These are phyloP conservation scores for Psittacus erithacus DNA, from an alignment of 2,113 vertebrate species.

Conservation along the genomic window DNA sequence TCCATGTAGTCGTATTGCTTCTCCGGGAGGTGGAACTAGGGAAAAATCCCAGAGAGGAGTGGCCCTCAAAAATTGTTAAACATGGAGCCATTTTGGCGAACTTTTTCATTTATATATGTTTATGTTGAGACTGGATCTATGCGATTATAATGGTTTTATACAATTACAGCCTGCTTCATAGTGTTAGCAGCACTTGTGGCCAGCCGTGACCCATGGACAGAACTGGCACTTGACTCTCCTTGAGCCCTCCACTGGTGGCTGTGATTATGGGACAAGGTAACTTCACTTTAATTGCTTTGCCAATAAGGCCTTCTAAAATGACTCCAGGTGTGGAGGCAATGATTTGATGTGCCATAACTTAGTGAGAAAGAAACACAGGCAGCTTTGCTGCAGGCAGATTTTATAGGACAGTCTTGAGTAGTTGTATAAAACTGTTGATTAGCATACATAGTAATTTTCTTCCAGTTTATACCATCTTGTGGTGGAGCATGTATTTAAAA, in stretches of 20 bases:
- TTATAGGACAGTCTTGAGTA: conserved; percentile 46
- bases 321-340: background rate
- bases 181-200: conserved; percentile 40
- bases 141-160: conserved; percentile 52
- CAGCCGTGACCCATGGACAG: conserved; percentile 3
- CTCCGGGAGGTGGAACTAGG: background rate
- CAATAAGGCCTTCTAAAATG: background rate
- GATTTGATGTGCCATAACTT: background rate
- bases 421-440: conserved; percentile 61
- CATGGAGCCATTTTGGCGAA: background rate
- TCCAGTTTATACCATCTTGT: conserved; percentile 61
- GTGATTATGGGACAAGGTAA: conserved; percentile 42
- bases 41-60: background rate
- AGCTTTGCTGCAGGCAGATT: background rate
- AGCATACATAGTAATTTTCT: conserved; percentile 68
- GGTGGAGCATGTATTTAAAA: conserved; percentile 38
- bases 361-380: background rate
- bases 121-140: conserved; percentile 65
- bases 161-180: conserved; percentile 56
- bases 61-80: background rate
- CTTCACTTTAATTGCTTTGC: conserved; percentile 43
- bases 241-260: background rate
- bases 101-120: conserved; percentile 64
- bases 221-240: conserved; percentile 26
- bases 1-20: background rate